These are phyloP conservation scores for Aurelia sp. DNA, from an alignment of 30 jellyfish, hydroid and myxozoan species.

Conservation along the genomic window DNA sequence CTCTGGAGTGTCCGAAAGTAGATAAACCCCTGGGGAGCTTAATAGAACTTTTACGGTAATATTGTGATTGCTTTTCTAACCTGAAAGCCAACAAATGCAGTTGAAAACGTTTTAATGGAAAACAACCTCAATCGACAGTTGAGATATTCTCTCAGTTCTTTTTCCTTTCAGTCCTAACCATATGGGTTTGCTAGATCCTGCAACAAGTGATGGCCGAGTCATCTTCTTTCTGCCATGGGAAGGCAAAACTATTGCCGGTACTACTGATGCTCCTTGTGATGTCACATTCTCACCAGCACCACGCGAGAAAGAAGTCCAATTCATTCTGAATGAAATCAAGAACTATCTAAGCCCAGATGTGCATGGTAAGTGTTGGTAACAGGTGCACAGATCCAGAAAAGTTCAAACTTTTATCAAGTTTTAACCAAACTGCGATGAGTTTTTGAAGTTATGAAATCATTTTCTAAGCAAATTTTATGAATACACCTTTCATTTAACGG, in stretches of 20 bases:
- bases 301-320: conserved; percentile 86
- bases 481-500: too few relatives aligned
- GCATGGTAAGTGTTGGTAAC: conserved; percentile 53
- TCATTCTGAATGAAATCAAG: conserved; percentile 78
- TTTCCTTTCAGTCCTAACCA: conserved; percentile 70
- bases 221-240: conserved; percentile 99
- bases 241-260: conserved; percentile 99
- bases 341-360: conserved; percentile 78
- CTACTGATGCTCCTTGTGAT: conserved; percentile 93
- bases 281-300: conserved; percentile 89
- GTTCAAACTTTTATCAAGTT: too few relatives aligned
- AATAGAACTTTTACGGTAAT: too few relatives aligned
- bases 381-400: too few relatives aligned
- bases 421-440: too few relatives aligned
- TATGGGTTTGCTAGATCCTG: conserved; percentile 97
- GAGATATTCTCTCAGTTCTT: neutral
- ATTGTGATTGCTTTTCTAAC: too few relatives aligned
- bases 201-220: conserved; percentile 98
- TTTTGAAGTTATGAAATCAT: too few relatives aligned
- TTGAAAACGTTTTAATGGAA: neutral
- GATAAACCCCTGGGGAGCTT: too few relatives aligned
- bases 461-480: too few relatives aligned
- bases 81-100: too few relatives aligned
- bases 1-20: too few relatives aligned
- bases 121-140: neutral